A percentile compares a stretch with the other conserved stretches of the same genome.
These are phyloP conservation scores for Coboldia fuscipes DNA, from an alignment of 1,140 invertebrate genomes.

Conservation along the genomic window DNA sequence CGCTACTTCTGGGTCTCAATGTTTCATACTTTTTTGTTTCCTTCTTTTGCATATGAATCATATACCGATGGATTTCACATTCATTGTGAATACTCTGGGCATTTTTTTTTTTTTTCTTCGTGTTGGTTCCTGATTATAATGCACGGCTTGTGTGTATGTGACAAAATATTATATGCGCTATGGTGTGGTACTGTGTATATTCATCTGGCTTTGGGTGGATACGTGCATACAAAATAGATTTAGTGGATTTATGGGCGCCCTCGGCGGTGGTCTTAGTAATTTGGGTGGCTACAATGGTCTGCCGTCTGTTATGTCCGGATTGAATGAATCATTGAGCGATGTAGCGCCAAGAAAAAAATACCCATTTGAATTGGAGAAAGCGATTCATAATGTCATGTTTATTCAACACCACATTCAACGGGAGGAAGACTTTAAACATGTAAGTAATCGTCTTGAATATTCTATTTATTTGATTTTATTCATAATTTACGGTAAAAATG, in stretches of 20 bases:
- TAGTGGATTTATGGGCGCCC: conserved; percentile 39
- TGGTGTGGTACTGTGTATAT: no score
- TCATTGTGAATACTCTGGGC: no score
- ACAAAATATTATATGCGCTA: no score
- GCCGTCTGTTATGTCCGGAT: conserved; percentile 53
- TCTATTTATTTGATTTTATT: no score
- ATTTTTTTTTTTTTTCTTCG: no score
- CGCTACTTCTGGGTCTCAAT: no score
- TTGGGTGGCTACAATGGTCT: conserved; percentile 52
- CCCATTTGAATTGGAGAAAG: conserved; percentile 79
- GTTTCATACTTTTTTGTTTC: no score
- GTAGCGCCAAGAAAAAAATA: conserved; percentile 62
- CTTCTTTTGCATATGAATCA: no score
- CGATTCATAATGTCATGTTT: conserved; percentile 86
- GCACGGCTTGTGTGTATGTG: no score
- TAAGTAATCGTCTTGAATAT: conserved; percentile 23
- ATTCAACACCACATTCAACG: conserved; percentile 85
- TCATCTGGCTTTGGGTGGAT: not conserved
- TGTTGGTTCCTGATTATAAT: no score
- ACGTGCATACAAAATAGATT: conserved; percentile 30
- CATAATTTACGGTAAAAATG: no score
- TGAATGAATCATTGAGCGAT: conserved; percentile 62
- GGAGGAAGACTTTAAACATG: conserved; percentile 83
- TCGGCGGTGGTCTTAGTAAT: conserved; percentile 29
- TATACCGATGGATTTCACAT: no score